These are phyloP conservation scores for Numenius arquata DNA, from an alignment of 2,113 vertebrate genomes.

Conservation along the genomic window DNA sequence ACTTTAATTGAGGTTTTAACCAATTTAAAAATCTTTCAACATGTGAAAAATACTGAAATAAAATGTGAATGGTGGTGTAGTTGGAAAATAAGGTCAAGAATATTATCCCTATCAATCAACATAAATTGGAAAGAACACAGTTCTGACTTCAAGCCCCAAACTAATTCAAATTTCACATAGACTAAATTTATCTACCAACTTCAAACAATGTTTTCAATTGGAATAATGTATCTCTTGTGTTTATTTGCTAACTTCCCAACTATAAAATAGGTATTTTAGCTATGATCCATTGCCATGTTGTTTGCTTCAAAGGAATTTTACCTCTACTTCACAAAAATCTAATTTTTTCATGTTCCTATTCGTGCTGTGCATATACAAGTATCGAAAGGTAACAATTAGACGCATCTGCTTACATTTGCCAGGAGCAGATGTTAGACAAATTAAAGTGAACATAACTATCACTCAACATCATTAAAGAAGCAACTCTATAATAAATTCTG, in stretches of 20 bases:
- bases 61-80: not conserved
- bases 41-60: not conserved
- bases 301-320: not conserved
- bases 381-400: conserved; percentile 62
- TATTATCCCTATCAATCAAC: not conserved
- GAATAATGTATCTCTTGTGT: not conserved
- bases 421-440: conserved; percentile 68
- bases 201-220: conserved; percentile 7
- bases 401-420: conserved; percentile 69
- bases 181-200: not conserved
- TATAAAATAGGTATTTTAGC: not conserved
- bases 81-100: not conserved
- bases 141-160: not conserved
- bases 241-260: conserved; percentile 46
- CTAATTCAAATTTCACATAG: not conserved
- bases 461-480: conserved; percentile 45
- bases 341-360: conserved; percentile 23
- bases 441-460: conserved; percentile 59
- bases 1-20: not conserved
- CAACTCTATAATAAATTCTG: not conserved
- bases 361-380: not conserved
- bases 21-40: not conserved
- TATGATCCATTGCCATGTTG: not conserved
- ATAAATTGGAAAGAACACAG: not conserved
- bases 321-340: conserved; percentile 9